These are phyloP conservation scores for Chelmon rostratus DNA, from an alignment of 2,797 vertebrate genomes.

Conservation along the genomic window DNA sequence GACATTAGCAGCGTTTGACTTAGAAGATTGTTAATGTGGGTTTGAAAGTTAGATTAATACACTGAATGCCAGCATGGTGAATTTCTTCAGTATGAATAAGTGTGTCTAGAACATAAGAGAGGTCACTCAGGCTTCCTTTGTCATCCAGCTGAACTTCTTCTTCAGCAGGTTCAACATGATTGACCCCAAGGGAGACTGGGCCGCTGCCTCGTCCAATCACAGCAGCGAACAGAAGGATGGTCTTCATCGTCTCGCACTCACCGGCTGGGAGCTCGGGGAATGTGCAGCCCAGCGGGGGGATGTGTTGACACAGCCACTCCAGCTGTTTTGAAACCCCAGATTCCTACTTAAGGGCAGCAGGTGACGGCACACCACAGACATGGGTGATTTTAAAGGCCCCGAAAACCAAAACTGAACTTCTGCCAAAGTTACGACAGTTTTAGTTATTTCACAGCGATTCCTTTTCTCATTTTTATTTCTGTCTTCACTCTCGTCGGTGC, in stretches of 20 bases:
- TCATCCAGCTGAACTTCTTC: slow-evolving; percentile 61
- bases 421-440: background rate
- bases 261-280: slow-evolving; percentile 36
- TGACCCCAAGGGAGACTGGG: slow-evolving; percentile 41
- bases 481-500: background rate
- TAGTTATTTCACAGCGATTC: background rate
- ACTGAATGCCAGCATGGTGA: too few relatives aligned
- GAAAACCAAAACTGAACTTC: background rate
- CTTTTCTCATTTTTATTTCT: background rate
- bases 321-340: slow-evolving; percentile 60
- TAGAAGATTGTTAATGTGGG: background rate
- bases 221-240: slow-evolving; percentile 44
- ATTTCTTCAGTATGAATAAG: background rate
- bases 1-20: background rate
- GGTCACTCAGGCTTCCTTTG: slow-evolving; percentile 2
- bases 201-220: slow-evolving; percentile 24
- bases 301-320: slow-evolving; percentile 63
- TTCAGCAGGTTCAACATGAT: slow-evolving; percentile 27
- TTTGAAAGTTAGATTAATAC: background rate
- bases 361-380: background rate
- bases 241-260: slow-evolving; percentile 64
- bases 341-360: slow-evolving; percentile 13
- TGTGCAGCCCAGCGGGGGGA: slow-evolving; percentile 15
- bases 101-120: background rate
- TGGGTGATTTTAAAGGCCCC: background rate